Evolutionary conservation across 2,888 invertebrate genomes (phyloP), one percentile per base, ranked within the genome.

Genomic region (Syritta pipiens): DNA sequence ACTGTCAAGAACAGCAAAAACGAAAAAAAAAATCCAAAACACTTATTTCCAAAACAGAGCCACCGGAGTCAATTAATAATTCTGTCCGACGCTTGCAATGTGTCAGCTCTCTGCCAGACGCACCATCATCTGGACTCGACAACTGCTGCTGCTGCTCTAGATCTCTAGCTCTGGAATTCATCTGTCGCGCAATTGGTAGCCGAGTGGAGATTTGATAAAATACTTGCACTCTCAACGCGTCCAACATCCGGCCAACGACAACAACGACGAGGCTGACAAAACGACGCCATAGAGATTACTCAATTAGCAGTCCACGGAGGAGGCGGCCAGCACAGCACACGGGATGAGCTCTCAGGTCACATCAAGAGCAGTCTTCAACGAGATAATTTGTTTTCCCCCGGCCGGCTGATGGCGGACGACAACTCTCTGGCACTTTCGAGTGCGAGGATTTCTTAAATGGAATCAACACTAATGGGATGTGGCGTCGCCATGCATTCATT

Each of bases 381-480:
- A 63, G 76, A 76, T 69, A 69, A 76, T 63, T 76, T 69, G 69
- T 69, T 76, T 69, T 76, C 35, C 49, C 40, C 17, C 22, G 67
- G 40, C 60, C 59, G 67, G n/a, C n/a, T 26, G 74, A 74, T 60
- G 67, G 74, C 67, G 67, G 67, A 68, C 74, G 67, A 68, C 74
- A 67, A 4, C n/a, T 32, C n/a, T 46, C 48, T 40, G 75, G 30
- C 69, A 57, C 69, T 49, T 57, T 68, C 40, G n/a, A 42, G 48
- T 35, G 42, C 40, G 28, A 30, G 62, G 51, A 28, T 53, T 49
- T 53, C 55, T 62, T 69, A 76, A 76, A 76, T 76, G 63, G 57
- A 69, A 76, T 76, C n/a, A n/a, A n/a, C n/a, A n/a, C n/a, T 69
- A 76, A 69, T 17, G 7, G 22, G 32, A 42, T 37, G n/a, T 4